Conservation (phyloP, 2,888 invertebrate species). For the Ariolimax columbianus region DNA sequence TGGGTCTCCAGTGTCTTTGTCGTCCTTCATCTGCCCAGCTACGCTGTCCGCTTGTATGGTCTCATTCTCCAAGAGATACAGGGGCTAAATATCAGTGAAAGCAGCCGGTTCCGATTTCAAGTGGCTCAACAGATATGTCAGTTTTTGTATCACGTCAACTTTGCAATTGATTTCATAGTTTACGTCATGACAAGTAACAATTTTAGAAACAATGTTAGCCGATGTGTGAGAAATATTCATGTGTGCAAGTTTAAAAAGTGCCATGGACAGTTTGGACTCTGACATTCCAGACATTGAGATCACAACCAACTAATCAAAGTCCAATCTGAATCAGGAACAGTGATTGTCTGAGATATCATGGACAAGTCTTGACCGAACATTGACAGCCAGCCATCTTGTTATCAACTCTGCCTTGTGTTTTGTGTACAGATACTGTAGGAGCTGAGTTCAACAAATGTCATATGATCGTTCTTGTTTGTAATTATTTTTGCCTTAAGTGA, state of each 20-base stretch:
- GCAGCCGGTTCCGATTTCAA: constrained; percentile 52
- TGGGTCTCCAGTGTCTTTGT: constrained; percentile 71
- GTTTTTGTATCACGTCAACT: constrained; percentile 66
- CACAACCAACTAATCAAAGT: no score
- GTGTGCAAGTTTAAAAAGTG: neutral
- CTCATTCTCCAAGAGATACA: constrained; percentile 57
- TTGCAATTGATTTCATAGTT: constrained; percentile 67
- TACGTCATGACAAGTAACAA: constrained; percentile 65
- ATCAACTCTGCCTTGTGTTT: no score
- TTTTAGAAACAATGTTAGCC: constrained; percentile 60
- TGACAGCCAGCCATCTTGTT: no score
- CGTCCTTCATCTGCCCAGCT: constrained; percentile 71
- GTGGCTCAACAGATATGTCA: constrained; percentile 65
- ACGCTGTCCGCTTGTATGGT: constrained; percentile 67
- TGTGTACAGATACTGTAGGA: no score
- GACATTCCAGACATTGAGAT: no score
- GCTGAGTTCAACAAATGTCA: no score
- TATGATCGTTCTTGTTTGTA: no score
- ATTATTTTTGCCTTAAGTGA: no score
- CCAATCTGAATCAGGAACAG: no score
- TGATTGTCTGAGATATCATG: no score
- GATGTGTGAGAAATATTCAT: constrained; percentile 44
- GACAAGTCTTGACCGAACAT: no score
- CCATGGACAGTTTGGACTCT: no score
- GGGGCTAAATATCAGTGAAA: constrained; percentile 36